Evolutionary conservation across 2,113 vertebrate genomes (phyloP).

Genomic region (Trachemys scripta): DNA sequence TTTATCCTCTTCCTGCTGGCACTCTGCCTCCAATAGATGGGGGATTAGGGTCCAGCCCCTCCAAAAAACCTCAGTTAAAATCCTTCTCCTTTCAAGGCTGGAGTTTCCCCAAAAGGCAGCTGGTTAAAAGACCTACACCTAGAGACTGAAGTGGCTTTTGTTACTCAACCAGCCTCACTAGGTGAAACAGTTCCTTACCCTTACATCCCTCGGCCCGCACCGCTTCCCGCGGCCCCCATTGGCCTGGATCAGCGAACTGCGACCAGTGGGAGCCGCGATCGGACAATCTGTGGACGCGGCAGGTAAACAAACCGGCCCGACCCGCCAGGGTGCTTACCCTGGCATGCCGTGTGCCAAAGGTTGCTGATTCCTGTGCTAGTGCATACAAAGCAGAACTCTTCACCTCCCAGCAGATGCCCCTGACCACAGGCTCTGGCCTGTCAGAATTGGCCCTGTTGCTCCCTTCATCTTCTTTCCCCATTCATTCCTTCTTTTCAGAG

Average conservation of each 20-base stretch:
- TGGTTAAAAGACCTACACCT: not conserved
- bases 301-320: too few species aligned
- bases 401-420: not conserved
- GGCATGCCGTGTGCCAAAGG: too few species aligned
- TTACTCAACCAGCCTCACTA: not conserved
- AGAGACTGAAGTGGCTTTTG: not conserved
- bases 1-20: not conserved
- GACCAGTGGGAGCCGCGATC: too few species aligned
- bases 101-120: not conserved
- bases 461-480: not conserved
- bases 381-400: not conserved
- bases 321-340: too few species aligned
- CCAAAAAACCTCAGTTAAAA: not conserved
- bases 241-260: too few species aligned
- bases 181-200: not conserved
- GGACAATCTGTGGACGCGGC: too few species aligned
- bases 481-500: not conserved
- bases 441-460: not conserved
- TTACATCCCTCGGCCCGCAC: too few species aligned
- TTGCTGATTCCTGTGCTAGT: too few species aligned
- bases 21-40: not conserved
- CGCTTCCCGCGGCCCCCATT: too few species aligned
- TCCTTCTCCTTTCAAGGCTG: not conserved
- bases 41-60: not conserved
- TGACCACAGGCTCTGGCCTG: not conserved